Percentiles rank a stretch among this genome's conserved stretches.
Conservation (phyloP, 2,113 vertebrate genomes). For the Naja naja region DNA sequence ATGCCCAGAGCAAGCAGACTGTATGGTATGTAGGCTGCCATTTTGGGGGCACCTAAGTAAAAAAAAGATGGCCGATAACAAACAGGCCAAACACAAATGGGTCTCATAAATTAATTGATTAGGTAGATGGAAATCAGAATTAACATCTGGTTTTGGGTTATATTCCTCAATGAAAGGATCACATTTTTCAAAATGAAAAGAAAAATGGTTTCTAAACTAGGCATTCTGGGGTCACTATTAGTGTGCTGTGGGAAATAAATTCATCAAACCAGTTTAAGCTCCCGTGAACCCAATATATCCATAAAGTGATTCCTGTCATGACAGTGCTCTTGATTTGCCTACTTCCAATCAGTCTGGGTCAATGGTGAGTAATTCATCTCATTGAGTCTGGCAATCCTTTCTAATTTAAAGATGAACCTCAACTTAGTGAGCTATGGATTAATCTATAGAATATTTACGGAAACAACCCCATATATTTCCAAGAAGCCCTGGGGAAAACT, state of each 20-base stretch:
- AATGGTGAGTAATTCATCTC: not conserved
- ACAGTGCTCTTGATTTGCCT: not conserved
- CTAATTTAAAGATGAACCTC: not conserved
- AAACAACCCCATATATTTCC: not conserved
- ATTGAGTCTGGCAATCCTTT: not conserved
- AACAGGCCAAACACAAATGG: not conserved
- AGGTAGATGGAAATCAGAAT: constrained; percentile 21
- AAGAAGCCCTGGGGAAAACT: not conserved
- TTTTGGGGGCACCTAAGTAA: not conserved
- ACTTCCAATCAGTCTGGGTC: not conserved
- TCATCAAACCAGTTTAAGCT: not conserved
- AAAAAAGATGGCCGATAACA: constrained; percentile 15
- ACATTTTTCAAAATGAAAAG: not conserved
- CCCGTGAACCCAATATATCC: not conserved
- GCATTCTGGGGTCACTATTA: not conserved
- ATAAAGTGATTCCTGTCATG: not conserved
- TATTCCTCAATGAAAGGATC: constrained; percentile 1
- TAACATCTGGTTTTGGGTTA: constrained; percentile 20
- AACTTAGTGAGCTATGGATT: not conserved
- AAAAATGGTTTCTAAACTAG: not conserved
- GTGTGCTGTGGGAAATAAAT: not conserved
- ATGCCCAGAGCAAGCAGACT: not conserved
- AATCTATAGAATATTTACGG: not conserved
- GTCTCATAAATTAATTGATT: constrained; percentile 19
- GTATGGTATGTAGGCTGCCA: not conserved